Base-by-base conservation (phyloP, 2,888 invertebrate species). In the Drosophila quinaria region DNA sequence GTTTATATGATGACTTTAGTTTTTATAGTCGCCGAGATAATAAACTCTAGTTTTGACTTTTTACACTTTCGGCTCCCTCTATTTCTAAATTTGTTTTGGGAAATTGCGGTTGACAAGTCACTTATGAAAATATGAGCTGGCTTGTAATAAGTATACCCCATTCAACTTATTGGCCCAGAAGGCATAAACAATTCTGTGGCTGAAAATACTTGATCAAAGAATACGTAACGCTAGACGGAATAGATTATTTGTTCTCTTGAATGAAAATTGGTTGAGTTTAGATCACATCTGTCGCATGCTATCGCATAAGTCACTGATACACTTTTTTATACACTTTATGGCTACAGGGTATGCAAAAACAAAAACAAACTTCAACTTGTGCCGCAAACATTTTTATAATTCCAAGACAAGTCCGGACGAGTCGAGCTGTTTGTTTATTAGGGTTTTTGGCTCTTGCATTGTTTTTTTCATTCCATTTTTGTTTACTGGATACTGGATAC, bases 391-490 rank as follows among this genome's bases (percentile, higher is more conserved):
- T 63, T 63, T 66, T 63, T 67, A 63, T 63, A 67, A 67, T 67
- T 63, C 55, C 44, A 67, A 67, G 67, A 67, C 58, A 58, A 67
- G 66, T 55, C 62, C 47, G 55, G 49, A 52, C 65, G 19, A 56
- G 61, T 55, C 55, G 61, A 54, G 66, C 62, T 35, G 63, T 63
- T 67, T 51, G 67, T 67, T 67, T 67, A 63, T 67, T 67, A 66
- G 42, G 50, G 55, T 44, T 55, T 55, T 46, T 61, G 68, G 58
- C 51, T 52, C 39, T 47, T 52, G 59, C 51, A 49, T 65, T 65
- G 46, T 65, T 58, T 59, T 64, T 22, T 31, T 35, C 33, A 46
- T 50, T 47, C 9, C 42, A 47, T 64, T 52, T 47, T 47, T 60
- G 50, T 52, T 44, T 44, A 10, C 46, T 52, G 37, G 37, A 8